phyloP scores from a whole-genome alignment of 2,113 vertebrate genomes.

The Platysteira castanea region DNA sequence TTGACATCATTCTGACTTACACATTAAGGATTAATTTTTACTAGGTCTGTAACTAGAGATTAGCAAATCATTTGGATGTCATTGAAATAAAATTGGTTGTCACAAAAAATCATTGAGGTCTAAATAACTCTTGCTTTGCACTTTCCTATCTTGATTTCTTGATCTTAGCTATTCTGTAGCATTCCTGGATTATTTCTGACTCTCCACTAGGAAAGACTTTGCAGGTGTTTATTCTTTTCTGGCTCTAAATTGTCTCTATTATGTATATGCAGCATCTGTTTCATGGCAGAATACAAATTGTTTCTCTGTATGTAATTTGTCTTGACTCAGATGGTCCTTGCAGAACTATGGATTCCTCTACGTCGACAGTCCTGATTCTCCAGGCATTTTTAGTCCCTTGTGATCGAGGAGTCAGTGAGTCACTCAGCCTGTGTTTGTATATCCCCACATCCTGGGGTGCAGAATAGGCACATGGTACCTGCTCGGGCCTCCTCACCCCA shows the following conservation, averaged over 20 bases:
- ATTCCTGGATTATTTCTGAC: neutral
- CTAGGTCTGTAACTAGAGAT: neutral
- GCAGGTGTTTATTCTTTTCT: neutral
- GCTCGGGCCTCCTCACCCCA: neutral
- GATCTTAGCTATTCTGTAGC: neutral
- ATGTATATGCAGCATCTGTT: neutral
- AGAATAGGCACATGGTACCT: neutral
- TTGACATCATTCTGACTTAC: conserved; percentile 30
- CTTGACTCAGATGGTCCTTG: neutral
- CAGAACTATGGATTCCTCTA: neutral
- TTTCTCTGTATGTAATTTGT: neutral
- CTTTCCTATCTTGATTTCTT: neutral
- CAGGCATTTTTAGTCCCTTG: neutral
- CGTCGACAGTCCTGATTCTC: neutral
- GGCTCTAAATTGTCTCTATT: neutral
- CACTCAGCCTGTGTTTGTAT: neutral
- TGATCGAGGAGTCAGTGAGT: neutral
- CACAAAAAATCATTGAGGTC: neutral
- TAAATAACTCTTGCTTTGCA: neutral
- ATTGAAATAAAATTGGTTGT: conserved; percentile 11
- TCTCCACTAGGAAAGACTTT: neutral
- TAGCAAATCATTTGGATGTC: neutral
- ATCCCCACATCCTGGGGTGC: neutral
- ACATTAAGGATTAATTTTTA: conserved; percentile 14
- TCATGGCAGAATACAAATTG: neutral